phyloP scores from a whole-genome alignment of 2,888 invertebrate genomes.

The Hirudinaria manillensis region DNA sequence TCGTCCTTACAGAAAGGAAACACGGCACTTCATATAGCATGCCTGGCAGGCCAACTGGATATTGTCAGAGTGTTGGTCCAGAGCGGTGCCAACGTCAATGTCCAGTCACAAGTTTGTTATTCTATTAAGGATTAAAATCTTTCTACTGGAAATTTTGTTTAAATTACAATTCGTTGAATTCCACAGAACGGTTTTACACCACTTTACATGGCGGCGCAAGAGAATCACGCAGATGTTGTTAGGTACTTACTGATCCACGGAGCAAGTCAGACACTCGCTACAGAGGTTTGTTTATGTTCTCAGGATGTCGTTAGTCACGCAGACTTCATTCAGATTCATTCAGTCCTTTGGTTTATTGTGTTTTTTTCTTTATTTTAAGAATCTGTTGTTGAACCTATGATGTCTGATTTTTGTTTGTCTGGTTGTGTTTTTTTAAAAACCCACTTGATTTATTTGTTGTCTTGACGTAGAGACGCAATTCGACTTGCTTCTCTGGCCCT shows the following conservation, averaged over 20 bases:
- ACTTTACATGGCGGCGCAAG: slow-evolving; percentile 91
- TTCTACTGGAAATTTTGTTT: neutral
- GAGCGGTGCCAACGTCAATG: slow-evolving; percentile 92
- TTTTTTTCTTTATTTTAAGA: neutral
- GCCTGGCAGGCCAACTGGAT: slow-evolving; percentile 92
- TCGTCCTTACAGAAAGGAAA: slow-evolving; percentile 39
- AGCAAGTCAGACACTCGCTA: slow-evolving; percentile 94
- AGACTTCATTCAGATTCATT: no score
- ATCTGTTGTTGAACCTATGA: neutral
- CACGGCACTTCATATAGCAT: slow-evolving; percentile 94
- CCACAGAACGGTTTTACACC: slow-evolving; percentile 36
- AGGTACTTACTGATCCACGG: slow-evolving; percentile 85
- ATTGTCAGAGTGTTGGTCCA: slow-evolving; percentile 89
- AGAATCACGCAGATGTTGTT: slow-evolving; percentile 60
- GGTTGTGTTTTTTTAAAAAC: no score
- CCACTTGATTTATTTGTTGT: no score
- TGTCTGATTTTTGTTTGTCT: slow-evolving; percentile 7
- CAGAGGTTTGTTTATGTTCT: slow-evolving; percentile 64
- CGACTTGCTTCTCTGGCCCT: no score
- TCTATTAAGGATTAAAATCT: neutral
- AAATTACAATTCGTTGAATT: neutral
- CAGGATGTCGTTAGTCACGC: neutral
- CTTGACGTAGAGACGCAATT: no score
- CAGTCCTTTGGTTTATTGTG: no score
- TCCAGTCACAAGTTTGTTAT: slow-evolving; percentile 72